A percentile compares a stretch with the other conserved stretches of the same genome.
These are phyloP conservation scores for Limnodromus scolopaceus DNA, from an alignment of 2,797 vertebrate species.

Conservation along the genomic window DNA sequence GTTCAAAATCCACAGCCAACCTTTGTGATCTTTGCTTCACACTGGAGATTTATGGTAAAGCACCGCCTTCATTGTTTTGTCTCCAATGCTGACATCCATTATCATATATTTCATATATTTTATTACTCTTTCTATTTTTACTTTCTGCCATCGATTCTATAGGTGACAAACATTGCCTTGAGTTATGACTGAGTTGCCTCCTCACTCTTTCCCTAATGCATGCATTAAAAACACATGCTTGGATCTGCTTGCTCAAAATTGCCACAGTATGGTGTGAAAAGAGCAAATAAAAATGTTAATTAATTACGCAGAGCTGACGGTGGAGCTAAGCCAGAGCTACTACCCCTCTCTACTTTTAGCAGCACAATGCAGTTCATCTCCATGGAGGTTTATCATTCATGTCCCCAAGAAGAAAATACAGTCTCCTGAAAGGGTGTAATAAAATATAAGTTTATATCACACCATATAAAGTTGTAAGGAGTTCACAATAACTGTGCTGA, in stretches of 20 bases:
- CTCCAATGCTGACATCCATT: background rate
- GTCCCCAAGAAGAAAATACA: background rate
- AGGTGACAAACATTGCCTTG: background rate
- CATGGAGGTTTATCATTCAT: background rate
- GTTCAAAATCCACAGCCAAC: background rate
- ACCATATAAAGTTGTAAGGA: background rate
- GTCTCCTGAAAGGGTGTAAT: background rate
- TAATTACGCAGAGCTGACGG: background rate
- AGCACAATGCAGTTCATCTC: background rate
- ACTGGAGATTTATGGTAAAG: background rate
- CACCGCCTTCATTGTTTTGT: background rate
- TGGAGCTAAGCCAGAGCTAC: background rate
- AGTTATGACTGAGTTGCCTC: background rate
- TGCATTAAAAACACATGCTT: background rate
- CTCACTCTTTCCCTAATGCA: background rate
- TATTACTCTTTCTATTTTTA: constrained; percentile 18
- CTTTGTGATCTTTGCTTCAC: background rate
- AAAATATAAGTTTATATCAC: background rate
- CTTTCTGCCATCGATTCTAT: background rate
- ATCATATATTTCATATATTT: background rate
- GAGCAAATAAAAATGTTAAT: background rate
- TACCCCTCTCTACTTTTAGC: background rate
- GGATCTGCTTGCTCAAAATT: background rate
- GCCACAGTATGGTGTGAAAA: background rate
- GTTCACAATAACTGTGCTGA: background rate